Conservation (phyloP, 2,113 vertebrate species). For the Cyprinodon brontotheroides region DNA sequence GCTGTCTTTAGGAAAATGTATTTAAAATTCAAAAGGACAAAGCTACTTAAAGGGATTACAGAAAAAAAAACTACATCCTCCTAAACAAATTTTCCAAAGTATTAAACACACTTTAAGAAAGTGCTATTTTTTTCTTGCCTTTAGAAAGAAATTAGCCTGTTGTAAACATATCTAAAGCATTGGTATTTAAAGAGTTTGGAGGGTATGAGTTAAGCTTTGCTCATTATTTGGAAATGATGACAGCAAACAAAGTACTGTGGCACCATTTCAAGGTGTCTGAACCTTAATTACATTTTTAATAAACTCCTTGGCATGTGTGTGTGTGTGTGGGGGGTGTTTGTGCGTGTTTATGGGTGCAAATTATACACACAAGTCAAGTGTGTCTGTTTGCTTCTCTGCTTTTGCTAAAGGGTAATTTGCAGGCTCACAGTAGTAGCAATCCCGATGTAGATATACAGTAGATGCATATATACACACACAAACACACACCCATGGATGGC, state of each 20-base stretch:
- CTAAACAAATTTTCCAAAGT: constrained; percentile 16
- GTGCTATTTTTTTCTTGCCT: constrained; percentile 14
- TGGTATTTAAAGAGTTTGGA: constrained; percentile 57
- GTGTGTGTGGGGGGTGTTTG: constrained; percentile 28
- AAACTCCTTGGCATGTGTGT: constrained; percentile 51
- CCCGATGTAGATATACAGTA: constrained; percentile 23
- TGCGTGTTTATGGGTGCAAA: constrained; percentile 18
- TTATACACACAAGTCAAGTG: background rate
- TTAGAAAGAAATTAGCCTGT: constrained; percentile 19
- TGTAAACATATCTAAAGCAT: constrained; percentile 9
- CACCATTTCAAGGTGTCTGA: constrained; percentile 70
- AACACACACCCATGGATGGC: constrained; percentile 28
- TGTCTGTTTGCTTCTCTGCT: constrained; percentile 30
- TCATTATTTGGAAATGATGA: constrained; percentile 62
- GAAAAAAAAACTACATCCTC: constrained; percentile 15
- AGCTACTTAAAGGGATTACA: background rate
- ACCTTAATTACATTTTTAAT: constrained; percentile 74
- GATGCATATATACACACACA: constrained; percentile 21
- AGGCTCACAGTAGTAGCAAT: constrained; percentile 16
- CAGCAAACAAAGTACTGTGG: constrained; percentile 62
- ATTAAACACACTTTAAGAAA: constrained; percentile 32
- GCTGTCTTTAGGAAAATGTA: background rate
- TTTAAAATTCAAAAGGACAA: constrained; percentile 2
- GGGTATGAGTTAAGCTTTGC: constrained; percentile 44
- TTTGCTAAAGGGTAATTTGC: constrained; percentile 46